Base-by-base conservation (phyloP, 2,888 invertebrate genomes). In the Stenurella melanura region DNA sequence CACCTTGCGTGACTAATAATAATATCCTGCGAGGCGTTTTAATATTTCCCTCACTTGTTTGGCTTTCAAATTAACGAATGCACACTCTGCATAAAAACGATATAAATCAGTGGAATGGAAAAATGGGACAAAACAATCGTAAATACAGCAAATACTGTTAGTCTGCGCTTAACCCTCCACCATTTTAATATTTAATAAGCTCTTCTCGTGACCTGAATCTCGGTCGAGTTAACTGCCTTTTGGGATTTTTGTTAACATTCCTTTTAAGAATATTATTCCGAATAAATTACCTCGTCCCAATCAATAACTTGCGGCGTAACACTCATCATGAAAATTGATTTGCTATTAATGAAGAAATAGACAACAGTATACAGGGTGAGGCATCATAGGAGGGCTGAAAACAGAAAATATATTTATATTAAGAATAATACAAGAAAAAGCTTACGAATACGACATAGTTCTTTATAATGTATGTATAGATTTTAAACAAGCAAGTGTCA, bases 111-210 rank as follows among this genome's bases (percentile, higher is more conserved):
- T n/a, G 18, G 57, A 50, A 19, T 10, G 58, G 58, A 21, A 17
- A n/a, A 58, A 58, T 21, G 58, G 58, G 11, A 19, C 58, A 58
- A 21, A 58, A 58, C 58, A 58, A 58, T 58, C 10, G 19, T 21
- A 21, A 18, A 58, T 21, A 18, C 21, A 11, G 19, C 11, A 21
- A 58, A 58, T 58, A 17, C 10, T 18, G 42, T 34, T 64, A 64
- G 17, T 64, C 17, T 34, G 64, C 34, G 42, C 30, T 64, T 64
- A 42, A 64, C 64, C 18, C 42, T 64, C 64, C 19, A 64, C 64
- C 34, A 50, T 54, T 68, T 68, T 50, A 68, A 68, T 68, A 50
- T 68, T 68, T 68, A 68, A 68, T 68, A 42, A 68, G 68, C 50
- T 18, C 19, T 12, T 26, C 50, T 68, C 68, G 68, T 68, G 68